Evolutionary conservation across 2,113 vertebrate genomes (phyloP).

Genomic region (Erpornis zantholeuca): DNA sequence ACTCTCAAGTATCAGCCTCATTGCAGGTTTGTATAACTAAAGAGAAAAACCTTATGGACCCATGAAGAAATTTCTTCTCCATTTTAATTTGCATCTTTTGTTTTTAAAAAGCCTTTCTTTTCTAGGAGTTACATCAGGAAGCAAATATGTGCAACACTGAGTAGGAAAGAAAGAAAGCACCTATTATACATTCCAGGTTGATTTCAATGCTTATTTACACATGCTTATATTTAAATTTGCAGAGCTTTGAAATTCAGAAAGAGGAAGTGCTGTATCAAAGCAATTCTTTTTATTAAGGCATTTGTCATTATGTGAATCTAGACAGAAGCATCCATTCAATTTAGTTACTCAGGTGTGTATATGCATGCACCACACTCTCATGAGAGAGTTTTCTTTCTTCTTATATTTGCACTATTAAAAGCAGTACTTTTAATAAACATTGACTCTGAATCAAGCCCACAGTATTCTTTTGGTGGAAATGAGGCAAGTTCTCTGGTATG

Average conservation of each 20-base stretch:
- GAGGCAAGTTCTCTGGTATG: not conserved
- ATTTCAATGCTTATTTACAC: slow-evolving; percentile 29
- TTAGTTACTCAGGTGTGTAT: not conserved
- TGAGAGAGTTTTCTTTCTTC: not conserved
- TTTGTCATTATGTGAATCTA: not conserved
- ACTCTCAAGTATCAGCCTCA: not conserved
- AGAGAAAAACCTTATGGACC: not conserved
- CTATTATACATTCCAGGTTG: not conserved
- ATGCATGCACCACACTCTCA: not conserved
- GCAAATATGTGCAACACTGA: not conserved
- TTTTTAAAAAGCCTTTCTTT: not conserved
- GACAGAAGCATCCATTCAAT: not conserved
- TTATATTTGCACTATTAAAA: not conserved
- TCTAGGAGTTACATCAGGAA: not conserved
- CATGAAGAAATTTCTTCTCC: not conserved
- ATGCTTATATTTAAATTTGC: not conserved
- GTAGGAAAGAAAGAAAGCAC: not conserved
- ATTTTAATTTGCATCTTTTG: not conserved
- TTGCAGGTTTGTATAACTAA: not conserved
- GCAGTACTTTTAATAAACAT: not conserved
- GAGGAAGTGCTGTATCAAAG: not conserved
- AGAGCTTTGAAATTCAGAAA: slow-evolving; percentile 3
- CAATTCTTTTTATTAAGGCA: not conserved
- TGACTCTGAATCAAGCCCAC: not conserved
- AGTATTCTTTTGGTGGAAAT: not conserved